Conservation (phyloP, 2,888 invertebrate genomes). For the Drosophila yooni region DNA sequence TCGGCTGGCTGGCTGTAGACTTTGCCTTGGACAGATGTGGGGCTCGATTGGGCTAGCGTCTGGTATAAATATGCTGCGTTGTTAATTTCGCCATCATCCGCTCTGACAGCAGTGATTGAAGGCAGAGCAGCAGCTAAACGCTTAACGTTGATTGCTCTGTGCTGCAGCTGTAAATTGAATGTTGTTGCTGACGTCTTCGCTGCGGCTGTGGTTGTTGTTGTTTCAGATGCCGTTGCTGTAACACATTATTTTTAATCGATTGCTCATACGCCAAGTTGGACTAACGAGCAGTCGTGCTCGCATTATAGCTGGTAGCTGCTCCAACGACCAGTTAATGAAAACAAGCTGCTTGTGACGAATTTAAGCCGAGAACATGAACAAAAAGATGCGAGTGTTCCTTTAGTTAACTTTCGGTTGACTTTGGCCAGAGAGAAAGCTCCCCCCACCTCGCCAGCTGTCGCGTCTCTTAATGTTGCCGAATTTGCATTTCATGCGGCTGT, state of each 20-base stretch:
- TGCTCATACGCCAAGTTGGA: conserved; percentile 70
- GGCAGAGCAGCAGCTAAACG: conserved; percentile 57
- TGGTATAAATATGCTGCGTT: conserved; percentile 49
- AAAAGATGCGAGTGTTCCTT: conserved; percentile 35
- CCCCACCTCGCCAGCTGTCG: conserved; percentile 41
- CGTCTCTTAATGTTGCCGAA: conserved; percentile 71
- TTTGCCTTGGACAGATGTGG: conserved; percentile 20
- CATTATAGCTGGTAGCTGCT: conserved; percentile 45
- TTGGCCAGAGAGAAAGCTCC: background rate
- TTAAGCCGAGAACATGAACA: conserved; percentile 42
- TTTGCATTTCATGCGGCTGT: conserved; percentile 76
- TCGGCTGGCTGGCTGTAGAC: conserved; percentile 15
- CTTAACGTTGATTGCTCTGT: conserved; percentile 69
- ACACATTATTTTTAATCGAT: conserved; percentile 74
- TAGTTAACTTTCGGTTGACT: background rate
- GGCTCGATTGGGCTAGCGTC: conserved; percentile 5
- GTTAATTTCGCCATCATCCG: conserved; percentile 56
- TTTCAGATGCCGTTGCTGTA: conserved; percentile 5
- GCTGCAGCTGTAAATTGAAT: conserved; percentile 71
- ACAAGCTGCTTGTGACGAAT: conserved; percentile 73
- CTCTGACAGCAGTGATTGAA: conserved; percentile 49
- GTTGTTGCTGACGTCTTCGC: conserved; percentile 15
- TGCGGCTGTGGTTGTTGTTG: background rate
- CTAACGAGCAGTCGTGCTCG: conserved; percentile 66
- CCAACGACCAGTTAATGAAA: conserved; percentile 78